Percentiles rank a stretch among this genome's conserved stretches.
These are phyloP conservation scores for Rhopalosiphum padi DNA, from an alignment of 1,140 invertebrate species.

Conservation along the genomic window DNA sequence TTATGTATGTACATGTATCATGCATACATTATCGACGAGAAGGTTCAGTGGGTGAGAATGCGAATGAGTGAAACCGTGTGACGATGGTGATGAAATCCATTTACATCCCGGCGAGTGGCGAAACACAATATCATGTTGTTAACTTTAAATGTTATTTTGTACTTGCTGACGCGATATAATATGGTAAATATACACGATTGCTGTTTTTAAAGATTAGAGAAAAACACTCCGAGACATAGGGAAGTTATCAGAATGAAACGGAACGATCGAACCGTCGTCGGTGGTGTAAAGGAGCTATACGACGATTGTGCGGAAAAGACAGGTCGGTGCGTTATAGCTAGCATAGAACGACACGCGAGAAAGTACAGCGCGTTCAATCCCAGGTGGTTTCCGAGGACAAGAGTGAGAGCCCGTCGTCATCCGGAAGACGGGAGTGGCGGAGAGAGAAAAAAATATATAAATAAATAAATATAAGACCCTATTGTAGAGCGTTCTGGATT, in stretches of 20 bases:
- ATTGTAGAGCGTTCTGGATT: not conserved
- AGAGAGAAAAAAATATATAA: slow-evolving; percentile 25
- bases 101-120: not conserved
- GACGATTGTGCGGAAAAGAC: not conserved
- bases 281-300: not conserved
- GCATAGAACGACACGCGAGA: not conserved
- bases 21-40: not conserved
- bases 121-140: not conserved
- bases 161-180: not conserved
- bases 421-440: not conserved
- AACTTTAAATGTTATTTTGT: not conserved
- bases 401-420: slow-evolving; percentile 2
- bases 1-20: not conserved
- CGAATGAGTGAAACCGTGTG: not conserved
- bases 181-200: not conserved
- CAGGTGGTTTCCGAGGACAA: slow-evolving; percentile 51
- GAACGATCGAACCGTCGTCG: not conserved
- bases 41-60: not conserved
- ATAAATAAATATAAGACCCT: slow-evolving; percentile 54
- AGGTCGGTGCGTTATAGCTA: not conserved
- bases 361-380: slow-evolving; percentile 13
- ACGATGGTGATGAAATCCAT: not conserved
- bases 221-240: not conserved
- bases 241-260: not conserved
- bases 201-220: not conserved